phyloP scores from a whole-genome alignment of 2,113 vertebrate species.

The Lota lota region DNA sequence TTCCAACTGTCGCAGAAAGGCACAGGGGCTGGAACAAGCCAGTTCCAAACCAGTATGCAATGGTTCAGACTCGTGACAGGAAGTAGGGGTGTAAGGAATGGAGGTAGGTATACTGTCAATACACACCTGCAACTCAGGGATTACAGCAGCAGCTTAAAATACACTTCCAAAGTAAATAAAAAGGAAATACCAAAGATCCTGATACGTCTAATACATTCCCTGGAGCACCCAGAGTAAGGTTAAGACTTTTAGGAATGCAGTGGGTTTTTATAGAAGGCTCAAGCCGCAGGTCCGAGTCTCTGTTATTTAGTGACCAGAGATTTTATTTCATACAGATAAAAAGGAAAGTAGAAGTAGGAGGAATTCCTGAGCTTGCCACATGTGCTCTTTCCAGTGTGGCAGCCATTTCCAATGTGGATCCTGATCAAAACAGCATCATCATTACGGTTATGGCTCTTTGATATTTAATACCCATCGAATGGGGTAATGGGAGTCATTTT shows the following conservation, averaged over 20 bases:
- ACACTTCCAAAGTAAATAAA: neutral
- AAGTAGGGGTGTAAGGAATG: neutral
- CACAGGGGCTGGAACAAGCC: slow-evolving; percentile 12
- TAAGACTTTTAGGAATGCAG: neutral
- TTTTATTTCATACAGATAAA: neutral
- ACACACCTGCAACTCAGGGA: no score
- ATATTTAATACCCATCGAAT: no score
- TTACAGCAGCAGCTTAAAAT: neutral
- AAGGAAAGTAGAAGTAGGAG: slow-evolving; percentile 4
- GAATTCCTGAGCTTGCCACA: neutral
- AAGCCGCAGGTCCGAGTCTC: neutral
- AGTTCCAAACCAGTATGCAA: slow-evolving; percentile 1
- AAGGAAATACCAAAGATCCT: no score
- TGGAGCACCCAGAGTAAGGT: neutral
- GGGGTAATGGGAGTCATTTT: neutral
- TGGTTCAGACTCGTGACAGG: neutral
- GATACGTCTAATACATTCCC: no score
- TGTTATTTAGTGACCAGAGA: neutral
- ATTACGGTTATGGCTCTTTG: neutral
- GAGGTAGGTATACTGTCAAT: no score
- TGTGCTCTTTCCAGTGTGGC: neutral
- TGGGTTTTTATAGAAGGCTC: slow-evolving; percentile 2
- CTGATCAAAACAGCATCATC: neutral
- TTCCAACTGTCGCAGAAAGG: slow-evolving; percentile 17
- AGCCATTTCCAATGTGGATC: neutral